Evolutionary conservation across 1,140 invertebrate genomes (phyloP).

Genomic region (Bicyclus anynana): DNA sequence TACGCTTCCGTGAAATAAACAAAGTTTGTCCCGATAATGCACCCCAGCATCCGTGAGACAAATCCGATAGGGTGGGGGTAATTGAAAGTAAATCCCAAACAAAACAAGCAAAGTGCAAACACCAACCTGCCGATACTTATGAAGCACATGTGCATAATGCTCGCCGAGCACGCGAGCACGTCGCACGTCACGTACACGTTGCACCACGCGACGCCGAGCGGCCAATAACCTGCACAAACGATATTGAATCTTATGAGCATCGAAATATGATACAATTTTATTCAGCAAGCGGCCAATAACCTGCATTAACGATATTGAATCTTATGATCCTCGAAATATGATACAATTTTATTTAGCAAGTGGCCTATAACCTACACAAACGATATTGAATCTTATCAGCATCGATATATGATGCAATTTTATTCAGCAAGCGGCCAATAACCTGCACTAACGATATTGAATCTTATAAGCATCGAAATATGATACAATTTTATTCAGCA

Average conservation of each 20-base stretch:
- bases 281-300: too few relatives aligned
- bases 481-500: background rate
- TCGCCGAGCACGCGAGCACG: constrained; percentile 95
- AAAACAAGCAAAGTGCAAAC: constrained; percentile 4
- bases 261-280: background rate
- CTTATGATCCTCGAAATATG: too few relatives aligned
- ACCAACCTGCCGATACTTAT: constrained; percentile 90
- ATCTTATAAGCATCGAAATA: background rate
- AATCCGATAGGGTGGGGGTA: background rate
- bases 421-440: constrained; percentile 96
- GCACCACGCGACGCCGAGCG: constrained; percentile 91
- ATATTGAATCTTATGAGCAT: background rate
- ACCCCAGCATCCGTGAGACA: background rate
- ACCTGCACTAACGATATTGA: constrained; percentile 76
- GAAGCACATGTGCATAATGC: constrained; percentile 98
- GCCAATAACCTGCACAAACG: constrained; percentile 88
- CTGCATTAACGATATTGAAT: too few relatives aligned
- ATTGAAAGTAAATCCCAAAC: background rate
- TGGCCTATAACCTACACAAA: too few relatives aligned
- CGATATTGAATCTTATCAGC: too few relatives aligned
- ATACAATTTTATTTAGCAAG: background rate
- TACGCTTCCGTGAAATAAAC: too few relatives aligned
- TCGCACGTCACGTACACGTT: constrained; percentile 96
- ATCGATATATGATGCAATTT: too few relatives aligned
- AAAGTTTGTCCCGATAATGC: too few relatives aligned